Evolutionary conservation across 1,140 invertebrate genomes (phyloP).

Genomic region (Steinernema feltiae): DNA sequence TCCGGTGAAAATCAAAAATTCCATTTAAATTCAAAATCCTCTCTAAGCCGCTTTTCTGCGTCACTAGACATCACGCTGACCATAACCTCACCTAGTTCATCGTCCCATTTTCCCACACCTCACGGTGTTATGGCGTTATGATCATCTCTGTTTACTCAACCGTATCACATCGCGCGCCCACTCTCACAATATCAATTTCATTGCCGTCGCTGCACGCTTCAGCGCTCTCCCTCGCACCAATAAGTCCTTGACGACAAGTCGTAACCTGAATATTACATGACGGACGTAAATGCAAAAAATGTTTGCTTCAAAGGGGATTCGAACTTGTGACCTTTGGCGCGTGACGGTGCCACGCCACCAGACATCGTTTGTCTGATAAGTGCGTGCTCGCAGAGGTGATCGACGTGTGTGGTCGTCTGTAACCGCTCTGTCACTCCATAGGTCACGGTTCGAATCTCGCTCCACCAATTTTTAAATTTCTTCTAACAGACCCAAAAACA

Average conservation of each 20-base stretch:
- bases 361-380: too few relatives aligned
- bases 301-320: too few relatives aligned
- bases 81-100: neutral
- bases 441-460: too few relatives aligned
- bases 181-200: neutral
- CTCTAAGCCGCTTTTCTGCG: neutral
- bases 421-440: too few relatives aligned
- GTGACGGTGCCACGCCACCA: too few relatives aligned
- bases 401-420: too few relatives aligned
- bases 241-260: neutral
- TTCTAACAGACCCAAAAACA: neutral
- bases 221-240: neutral
- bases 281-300: neutral
- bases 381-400: too few relatives aligned
- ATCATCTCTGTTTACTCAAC: constrained; percentile 8
- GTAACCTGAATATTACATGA: neutral
- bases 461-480: too few relatives aligned
- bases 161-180: neutral
- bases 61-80: neutral
- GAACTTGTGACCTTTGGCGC: too few relatives aligned
- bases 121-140: neutral
- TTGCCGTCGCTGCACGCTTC: neutral
- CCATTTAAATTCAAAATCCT: neutral
- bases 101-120: constrained; percentile 11
- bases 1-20: too few relatives aligned